Evolutionary conservation across 2,888 invertebrate species (phyloP).

Genomic region (Pediacus dermestoides): DNA sequence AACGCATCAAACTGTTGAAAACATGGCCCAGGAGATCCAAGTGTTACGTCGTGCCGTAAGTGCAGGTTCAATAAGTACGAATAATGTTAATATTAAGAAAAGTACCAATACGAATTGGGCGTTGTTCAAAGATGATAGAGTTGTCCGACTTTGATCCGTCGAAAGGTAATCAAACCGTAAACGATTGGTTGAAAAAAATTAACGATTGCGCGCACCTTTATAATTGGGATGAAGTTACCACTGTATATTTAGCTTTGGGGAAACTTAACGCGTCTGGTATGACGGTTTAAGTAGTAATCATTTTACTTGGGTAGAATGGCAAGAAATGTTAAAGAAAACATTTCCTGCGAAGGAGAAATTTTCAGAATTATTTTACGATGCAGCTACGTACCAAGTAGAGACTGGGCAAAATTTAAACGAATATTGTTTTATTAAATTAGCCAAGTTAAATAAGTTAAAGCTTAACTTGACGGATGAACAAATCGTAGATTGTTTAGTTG

Average conservation of each 20-base stretch:
- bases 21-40: too few relatives aligned
- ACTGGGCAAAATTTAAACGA: too few relatives aligned
- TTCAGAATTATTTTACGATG: conserved; percentile 1
- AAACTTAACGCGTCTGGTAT: conserved; percentile 9
- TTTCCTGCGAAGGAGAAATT: neutral
- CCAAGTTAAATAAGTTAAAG: too few relatives aligned
- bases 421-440: too few relatives aligned
- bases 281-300: conserved; percentile 3
- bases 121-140: too few relatives aligned
- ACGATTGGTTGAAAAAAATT: conserved; percentile 1
- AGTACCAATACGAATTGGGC: too few relatives aligned
- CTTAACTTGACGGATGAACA: too few relatives aligned
- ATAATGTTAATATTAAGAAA: too few relatives aligned
- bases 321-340: conserved; percentile 1
- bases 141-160: conserved; percentile 7
- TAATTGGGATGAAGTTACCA: conserved; percentile 5
- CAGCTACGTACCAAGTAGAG: neutral
- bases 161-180: conserved; percentile 1
- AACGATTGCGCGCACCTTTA: conserved; percentile 3
- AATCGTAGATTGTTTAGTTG: too few relatives aligned
- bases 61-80: too few relatives aligned
- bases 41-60: too few relatives aligned
- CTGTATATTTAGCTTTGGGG: conserved; percentile 18
- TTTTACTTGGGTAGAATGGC: conserved; percentile 5
- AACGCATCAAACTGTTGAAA: too few relatives aligned